Percentiles rank a stretch among this genome's conserved stretches.
Evolutionary conservation across 2,113 vertebrate species (phyloP).

Genomic region (Neomonachus schauinslandi): DNA sequence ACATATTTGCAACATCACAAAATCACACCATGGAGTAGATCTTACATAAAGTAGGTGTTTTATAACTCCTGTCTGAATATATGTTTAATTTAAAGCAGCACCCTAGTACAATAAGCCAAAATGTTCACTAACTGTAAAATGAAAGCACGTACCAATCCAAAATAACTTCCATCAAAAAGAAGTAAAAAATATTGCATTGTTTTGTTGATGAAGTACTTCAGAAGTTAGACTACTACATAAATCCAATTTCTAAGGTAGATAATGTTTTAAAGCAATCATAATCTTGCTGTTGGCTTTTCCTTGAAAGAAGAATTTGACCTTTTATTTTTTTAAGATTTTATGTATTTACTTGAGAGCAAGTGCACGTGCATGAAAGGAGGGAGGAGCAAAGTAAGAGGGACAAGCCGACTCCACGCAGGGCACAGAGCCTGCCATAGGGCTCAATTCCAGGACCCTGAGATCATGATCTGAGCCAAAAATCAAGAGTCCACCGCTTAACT

Average conservation of each 20-base stretch:
- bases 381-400: neutral
- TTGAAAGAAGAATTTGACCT: neutral
- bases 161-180: slow-evolving; percentile 17
- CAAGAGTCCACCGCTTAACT: neutral
- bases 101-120: slow-evolving; percentile 13
- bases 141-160: slow-evolving; percentile 10
- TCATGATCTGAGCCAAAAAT: neutral
- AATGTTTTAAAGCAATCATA: neutral
- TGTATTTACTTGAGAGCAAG: neutral
- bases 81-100: slow-evolving; percentile 39
- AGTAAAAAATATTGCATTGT: neutral
- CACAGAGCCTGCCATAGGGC: neutral
- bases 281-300: neutral
- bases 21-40: neutral
- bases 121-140: neutral
- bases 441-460: neutral
- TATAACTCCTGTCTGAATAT: neutral
- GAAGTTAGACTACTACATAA: slow-evolving; percentile 1
- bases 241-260: neutral
- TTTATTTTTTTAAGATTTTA: neutral
- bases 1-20: neutral
- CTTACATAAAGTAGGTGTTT: neutral
- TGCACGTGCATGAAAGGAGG: neutral
- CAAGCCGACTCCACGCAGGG: neutral
- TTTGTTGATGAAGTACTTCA: slow-evolving; percentile 28